A percentile compares a stretch with the other conserved stretches of the same genome.
These are phyloP conservation scores for Dusona sp. DNA, from an alignment of 2,888 invertebrate species.

Conservation along the genomic window DNA sequence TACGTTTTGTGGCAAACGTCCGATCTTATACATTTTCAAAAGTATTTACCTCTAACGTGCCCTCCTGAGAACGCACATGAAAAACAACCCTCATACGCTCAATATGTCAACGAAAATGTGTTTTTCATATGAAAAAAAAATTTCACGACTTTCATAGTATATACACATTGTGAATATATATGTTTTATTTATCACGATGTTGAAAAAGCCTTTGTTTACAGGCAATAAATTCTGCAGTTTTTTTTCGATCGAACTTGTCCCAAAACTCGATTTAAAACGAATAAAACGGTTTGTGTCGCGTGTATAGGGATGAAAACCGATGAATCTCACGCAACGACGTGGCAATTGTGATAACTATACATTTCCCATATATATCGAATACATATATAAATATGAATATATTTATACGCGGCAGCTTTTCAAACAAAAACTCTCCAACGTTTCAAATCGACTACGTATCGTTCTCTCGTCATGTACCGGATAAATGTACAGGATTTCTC, in stretches of 20 bases:
- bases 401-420: background rate
- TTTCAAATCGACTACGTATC: slow-evolving; percentile 22
- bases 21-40: slow-evolving; percentile 42
- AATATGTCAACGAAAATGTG: background rate
- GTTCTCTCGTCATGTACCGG: slow-evolving; percentile 43
- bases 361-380: slow-evolving; percentile 7
- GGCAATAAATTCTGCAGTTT: slow-evolving; percentile 11
- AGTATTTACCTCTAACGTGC: slow-evolving; percentile 13
- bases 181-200: slow-evolving; percentile 26
- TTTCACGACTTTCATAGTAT: slow-evolving; percentile 14
- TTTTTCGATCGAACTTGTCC: slow-evolving; percentile 34
- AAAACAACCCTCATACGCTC: background rate
- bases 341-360: slow-evolving; percentile 30
- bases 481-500: slow-evolving; percentile 19
- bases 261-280: slow-evolving; percentile 44
- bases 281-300: slow-evolving; percentile 31
- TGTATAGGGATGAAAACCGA: slow-evolving; percentile 19
- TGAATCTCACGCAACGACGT: slow-evolving; percentile 40
- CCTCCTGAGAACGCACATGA: background rate
- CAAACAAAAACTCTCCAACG: slow-evolving; percentile 9
- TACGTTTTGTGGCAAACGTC: slow-evolving; percentile 48
- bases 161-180: background rate
- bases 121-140: background rate
- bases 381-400: background rate
- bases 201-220: background rate